phyloP scores from a whole-genome alignment of 2,113 vertebrate species.

The Alosa alosa region DNA sequence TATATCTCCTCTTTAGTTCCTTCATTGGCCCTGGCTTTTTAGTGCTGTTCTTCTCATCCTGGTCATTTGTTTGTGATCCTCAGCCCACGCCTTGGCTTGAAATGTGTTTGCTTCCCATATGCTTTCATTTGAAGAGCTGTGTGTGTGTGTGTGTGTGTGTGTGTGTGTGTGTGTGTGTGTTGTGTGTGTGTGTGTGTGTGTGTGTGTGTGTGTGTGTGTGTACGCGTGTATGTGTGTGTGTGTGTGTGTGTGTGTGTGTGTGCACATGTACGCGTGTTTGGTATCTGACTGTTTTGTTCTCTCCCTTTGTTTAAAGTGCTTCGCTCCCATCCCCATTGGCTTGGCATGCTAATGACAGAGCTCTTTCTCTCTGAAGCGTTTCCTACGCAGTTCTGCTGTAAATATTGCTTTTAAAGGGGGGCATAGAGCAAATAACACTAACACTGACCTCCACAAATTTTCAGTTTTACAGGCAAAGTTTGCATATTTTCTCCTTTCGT shows the following conservation, averaged over 20 bases:
- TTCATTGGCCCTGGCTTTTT: neutral
- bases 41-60: neutral
- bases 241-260: conserved; percentile 51
- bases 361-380: conserved; percentile 7
- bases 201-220: conserved; percentile 53
- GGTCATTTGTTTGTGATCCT: conserved; percentile 41
- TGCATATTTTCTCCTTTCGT: conserved; percentile 56
- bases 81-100: conserved; percentile 4
- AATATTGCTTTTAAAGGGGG: conserved; percentile 36
- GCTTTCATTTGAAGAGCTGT: conserved; percentile 48
- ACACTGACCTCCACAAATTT: conserved; percentile 49
- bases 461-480: conserved; percentile 57
- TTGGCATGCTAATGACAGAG: neutral
- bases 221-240: conserved; percentile 44
- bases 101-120: conserved; percentile 50
- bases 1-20: neutral
- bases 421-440: conserved; percentile 61
- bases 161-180: conserved; percentile 54
- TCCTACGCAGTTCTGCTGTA: conserved; percentile 32
- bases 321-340: conserved; percentile 3
- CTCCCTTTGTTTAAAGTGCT: conserved; percentile 46
- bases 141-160: conserved; percentile 51
- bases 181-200: conserved; percentile 48
- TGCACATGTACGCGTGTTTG: neutral
- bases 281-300: conserved; percentile 37